phyloP scores from a whole-genome alignment of 2,113 vertebrate genomes.

The Struthio camelus region DNA sequence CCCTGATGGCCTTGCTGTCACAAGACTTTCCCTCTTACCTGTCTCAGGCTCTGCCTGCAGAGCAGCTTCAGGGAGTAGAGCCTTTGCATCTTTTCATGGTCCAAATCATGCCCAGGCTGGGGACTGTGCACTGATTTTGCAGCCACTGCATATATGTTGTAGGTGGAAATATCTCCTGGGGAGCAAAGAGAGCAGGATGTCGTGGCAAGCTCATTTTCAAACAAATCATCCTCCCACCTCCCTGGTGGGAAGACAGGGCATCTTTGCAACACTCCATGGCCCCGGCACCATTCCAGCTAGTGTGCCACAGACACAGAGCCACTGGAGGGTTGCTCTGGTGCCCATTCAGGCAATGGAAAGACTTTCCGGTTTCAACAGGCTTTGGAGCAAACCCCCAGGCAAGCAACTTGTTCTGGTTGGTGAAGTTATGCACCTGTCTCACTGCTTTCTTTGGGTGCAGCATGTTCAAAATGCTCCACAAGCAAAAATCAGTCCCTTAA shows the following conservation, averaged over 20 bases:
- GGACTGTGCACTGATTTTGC: not conserved
- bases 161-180: not conserved
- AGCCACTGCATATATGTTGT: not conserved
- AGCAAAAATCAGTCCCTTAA: not conserved
- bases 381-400: slow-evolving; percentile 14
- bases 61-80: rapidly evolving
- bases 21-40: not conserved
- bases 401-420: not conserved
- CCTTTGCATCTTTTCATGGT: not conserved
- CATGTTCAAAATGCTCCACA: not conserved
- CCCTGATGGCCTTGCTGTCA: not conserved
- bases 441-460: not conserved
- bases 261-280: rapidly evolving
- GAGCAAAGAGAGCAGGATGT: not conserved
- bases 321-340: rapidly evolving
- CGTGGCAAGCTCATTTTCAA: not conserved
- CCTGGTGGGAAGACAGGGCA: not conserved
- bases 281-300: not conserved
- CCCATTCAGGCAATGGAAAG: not conserved
- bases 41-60: not conserved
- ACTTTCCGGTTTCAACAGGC: slow-evolving; percentile 15
- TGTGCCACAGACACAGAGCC: not conserved
- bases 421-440: not conserved
- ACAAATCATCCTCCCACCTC: not conserved
- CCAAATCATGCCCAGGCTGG: not conserved